These are phyloP conservation scores for Synchiropus splendidus DNA, from an alignment of 2,113 vertebrate species.

Conservation along the genomic window DNA sequence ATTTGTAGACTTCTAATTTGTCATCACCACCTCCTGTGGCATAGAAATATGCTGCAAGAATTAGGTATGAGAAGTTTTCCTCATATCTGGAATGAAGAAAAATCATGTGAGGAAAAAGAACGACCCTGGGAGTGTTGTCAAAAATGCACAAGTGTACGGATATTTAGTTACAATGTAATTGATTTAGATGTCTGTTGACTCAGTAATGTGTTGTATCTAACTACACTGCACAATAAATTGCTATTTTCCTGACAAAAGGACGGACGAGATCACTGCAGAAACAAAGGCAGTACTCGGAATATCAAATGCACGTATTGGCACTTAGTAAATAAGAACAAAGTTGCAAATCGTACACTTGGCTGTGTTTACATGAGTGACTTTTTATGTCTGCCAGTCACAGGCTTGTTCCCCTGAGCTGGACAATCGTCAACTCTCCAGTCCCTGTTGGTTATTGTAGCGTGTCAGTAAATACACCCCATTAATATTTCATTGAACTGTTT, in stretches of 20 bases:
- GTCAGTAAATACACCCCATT: slow-evolving; percentile 67
- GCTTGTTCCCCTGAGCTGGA: slow-evolving; percentile 28
- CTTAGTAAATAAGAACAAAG: too few relatives aligned
- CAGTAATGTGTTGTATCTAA: too few relatives aligned
- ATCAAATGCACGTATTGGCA: too few relatives aligned
- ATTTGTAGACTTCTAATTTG: slow-evolving; percentile 99
- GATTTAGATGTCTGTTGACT: too few relatives aligned
- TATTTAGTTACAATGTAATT: too few relatives aligned
- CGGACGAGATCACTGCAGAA: too few relatives aligned
- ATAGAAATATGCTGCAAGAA: slow-evolving; percentile 94
- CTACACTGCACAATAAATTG: too few relatives aligned
- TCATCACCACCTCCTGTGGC: slow-evolving; percentile 99
- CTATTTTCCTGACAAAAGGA: too few relatives aligned
- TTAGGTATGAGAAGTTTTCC: slow-evolving; percentile 73
- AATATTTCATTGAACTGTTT: slow-evolving; percentile 68
- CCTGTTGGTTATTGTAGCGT: slow-evolving; percentile 47
- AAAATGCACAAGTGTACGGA: background rate
- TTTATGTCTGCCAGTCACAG: slow-evolving; percentile 29
- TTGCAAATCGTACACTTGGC: too few relatives aligned
- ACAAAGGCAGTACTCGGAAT: too few relatives aligned
- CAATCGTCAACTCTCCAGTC: slow-evolving; percentile 34
- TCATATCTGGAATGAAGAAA: slow-evolving; percentile 53
- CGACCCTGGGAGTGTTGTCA: background rate
- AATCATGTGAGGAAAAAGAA: slow-evolving; percentile 9
- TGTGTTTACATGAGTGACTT: slow-evolving; percentile 28